Evolutionary conservation across 2,113 vertebrate genomes (phyloP), one percentile per base, ranked within the genome.

Genomic region (Delphinapterus leucas): DNA sequence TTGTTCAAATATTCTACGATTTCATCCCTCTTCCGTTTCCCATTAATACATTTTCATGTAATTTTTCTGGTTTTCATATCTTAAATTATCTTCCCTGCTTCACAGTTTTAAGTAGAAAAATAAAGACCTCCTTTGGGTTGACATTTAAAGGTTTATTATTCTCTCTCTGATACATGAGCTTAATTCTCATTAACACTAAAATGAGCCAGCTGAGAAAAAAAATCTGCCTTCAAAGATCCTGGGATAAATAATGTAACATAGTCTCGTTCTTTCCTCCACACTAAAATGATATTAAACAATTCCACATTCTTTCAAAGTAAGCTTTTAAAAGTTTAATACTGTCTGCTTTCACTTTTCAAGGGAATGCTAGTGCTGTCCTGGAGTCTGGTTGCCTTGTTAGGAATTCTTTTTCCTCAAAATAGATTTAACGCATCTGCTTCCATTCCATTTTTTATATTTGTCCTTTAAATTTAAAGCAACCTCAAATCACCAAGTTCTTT

Each of bases 121-220:
- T 97, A 97, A 97, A 97, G 84, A 87, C 92, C 73, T 95, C 79
- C 85, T 95, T 93, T 92, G n/a, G 61, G 90, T 80, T 98, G 97
- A 96, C 96, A 97, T 98, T 98, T 98, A 97, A 96, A 88, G 92
- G 92, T 92, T 97, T 96, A 96, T 98, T 97, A 95, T 97, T 97
- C 89, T 95, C 25, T 80, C 87, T 97, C 92, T 98, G 89, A 97
- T 98, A 96, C 82, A 97, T 79, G 95, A 96, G 88, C 74, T 94
- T 98, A 97, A 97, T 96, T 90, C 93, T 98, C 96, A 96, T 97
- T 97, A 98, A 95, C 93, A 96, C 97, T 97, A 96, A 97, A 97
- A 97, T 77, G 81, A 96, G 80, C 83, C 83, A 95, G 89, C 95
- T 71, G 49, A 88, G 2, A 13, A 47, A 92, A 89, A 90, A 76